Evolutionary conservation across 1,140 invertebrate genomes (phyloP), one percentile per base, ranked within the genome.

Genomic region (Heliothis subflexa): DNA sequence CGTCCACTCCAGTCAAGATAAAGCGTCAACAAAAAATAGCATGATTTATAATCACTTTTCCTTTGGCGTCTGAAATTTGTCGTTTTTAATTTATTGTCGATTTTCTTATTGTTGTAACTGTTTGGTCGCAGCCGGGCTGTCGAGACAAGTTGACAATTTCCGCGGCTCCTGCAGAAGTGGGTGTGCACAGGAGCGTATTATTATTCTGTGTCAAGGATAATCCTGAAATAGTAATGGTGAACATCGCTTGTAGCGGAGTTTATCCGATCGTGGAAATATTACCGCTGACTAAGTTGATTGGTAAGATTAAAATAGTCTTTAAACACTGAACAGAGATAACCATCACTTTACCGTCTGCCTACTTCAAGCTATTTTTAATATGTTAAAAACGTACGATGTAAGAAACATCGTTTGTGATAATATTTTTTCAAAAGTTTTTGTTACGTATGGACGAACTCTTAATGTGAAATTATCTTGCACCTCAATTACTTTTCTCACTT

Each of bases 181-280:
- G 91, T 5, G 76, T 86, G 7, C 88, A 92, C 61, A 88, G 75
- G 1, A 84, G 80, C 66, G 81, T 87, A 33, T 75, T 94, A 14
- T 71, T 94, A 40, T 91, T 93, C 79, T 91, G 91, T 78, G 84
- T 93, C 7, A 92, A 91, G 79, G 89, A 94, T 55, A 94, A 94
- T 62, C 92, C 93, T 0, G 93, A 94, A 74, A 88, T 94, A 61
- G 86, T 93, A 3, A 81, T 82, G 7, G 80, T 93, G 2, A 87
- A 88, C 11, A 85, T 94, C 16, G 72, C 85, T 10, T 93, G 92
- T 72, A 91, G 79, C 55, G 93, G 93, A 70, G 91, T 93, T 13
- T 78, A 90, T 4, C 93, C 93, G 3, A 74, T 81, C 16, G 86
- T 93, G 14, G 89, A 92, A 85, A 91, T 94, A 80, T 81, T 94